Percentiles rank a stretch among this genome's conserved stretches.
phyloP scores from a whole-genome alignment of 2,113 vertebrate species.

The Cettia cetti region DNA sequence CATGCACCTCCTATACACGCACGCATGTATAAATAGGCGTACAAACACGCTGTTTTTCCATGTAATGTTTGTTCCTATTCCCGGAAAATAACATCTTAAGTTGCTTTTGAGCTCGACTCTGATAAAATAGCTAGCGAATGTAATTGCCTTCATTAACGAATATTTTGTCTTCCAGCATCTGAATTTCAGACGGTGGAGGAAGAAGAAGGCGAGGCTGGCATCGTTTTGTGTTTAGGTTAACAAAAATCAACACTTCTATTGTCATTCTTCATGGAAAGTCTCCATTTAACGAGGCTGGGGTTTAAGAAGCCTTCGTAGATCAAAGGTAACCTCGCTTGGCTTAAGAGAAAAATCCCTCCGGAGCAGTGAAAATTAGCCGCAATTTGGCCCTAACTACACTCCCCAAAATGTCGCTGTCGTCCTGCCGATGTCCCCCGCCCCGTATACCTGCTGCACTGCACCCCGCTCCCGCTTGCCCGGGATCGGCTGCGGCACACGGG shows the following conservation, averaged over 20 bases:
- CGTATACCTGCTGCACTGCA: background rate
- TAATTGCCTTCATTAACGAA: background rate
- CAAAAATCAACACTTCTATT: slow-evolving; percentile 59
- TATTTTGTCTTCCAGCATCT: background rate
- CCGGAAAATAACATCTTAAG: background rate
- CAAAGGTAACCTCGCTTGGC: slow-evolving; percentile 57
- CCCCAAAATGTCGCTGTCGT: background rate
- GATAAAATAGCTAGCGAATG: background rate
- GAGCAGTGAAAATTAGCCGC: slow-evolving; percentile 62
- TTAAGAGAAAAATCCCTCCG: slow-evolving; percentile 29
- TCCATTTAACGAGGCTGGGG: slow-evolving; percentile 39
- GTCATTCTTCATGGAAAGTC: slow-evolving; percentile 54
- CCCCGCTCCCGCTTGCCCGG: background rate
- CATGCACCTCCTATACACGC: background rate
- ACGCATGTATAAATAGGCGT: background rate
- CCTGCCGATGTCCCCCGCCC: background rate
- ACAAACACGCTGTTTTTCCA: background rate
- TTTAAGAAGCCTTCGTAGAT: slow-evolving; percentile 54
- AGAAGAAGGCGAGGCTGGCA: background rate
- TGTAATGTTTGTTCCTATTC: background rate
- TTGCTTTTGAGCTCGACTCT: background rate
- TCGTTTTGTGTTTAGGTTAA: slow-evolving; percentile 34
- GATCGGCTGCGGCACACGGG: background rate
- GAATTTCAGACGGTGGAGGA: background rate
- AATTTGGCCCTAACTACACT: slow-evolving; percentile 45